These are phyloP conservation scores for Lepisosteus oculatus DNA, from an alignment of 2,113 vertebrate species.

Conservation along the genomic window DNA sequence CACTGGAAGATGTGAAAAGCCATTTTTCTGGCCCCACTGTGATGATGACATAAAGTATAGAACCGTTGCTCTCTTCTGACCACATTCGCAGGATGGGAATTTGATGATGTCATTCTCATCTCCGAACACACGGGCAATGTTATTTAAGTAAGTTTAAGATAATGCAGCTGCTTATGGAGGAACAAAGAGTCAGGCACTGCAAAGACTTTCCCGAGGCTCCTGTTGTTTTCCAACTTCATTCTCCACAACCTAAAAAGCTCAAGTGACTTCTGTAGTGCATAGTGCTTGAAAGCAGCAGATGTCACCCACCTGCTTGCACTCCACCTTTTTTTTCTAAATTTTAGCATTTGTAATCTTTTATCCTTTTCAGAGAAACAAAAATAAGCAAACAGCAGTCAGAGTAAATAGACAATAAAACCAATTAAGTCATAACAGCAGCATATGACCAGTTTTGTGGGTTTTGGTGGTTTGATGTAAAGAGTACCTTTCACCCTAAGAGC, in stretches of 20 bases:
- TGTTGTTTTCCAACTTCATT: not conserved
- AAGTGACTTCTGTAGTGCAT: not conserved
- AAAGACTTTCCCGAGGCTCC: not conserved
- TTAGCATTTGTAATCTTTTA: no score
- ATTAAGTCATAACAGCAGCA: not conserved
- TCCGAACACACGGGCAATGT: no score
- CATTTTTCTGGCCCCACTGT: no score
- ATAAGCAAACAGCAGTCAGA: no score
- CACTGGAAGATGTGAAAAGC: no score
- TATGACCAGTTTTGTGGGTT: not conserved
- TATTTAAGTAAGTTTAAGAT: not conserved
- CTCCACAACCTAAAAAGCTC: not conserved
- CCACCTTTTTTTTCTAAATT: not conserved
- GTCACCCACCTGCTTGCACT: not conserved
- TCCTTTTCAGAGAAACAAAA: no score
- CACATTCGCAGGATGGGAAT: no score
- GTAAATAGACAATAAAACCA: not conserved
- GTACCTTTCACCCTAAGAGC: not conserved
- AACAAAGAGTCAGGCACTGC: not conserved
- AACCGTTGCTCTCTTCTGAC: no score
- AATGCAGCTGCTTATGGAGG: not conserved
- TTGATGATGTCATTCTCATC: no score
- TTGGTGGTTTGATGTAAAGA: not conserved
- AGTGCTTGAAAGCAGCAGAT: not conserved
- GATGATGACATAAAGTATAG: no score